These are phyloP conservation scores for Fregetta grallaria DNA, from an alignment of 2,113 vertebrate species.

Conservation along the genomic window DNA sequence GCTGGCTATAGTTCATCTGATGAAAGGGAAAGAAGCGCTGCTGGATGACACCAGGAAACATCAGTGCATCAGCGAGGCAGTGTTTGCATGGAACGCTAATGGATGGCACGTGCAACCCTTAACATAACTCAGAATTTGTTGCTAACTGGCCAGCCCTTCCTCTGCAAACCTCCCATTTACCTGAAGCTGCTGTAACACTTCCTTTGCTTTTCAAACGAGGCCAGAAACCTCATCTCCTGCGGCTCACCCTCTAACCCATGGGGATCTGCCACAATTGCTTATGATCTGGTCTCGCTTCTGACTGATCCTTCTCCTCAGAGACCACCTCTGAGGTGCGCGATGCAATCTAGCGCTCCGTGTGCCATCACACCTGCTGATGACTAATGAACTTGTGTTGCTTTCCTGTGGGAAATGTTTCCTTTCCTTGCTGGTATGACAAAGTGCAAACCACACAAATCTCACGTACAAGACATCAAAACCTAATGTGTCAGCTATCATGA, in stretches of 20 bases:
- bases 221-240: background rate
- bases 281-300: background rate
- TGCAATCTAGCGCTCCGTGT: rapidly evolving
- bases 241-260: background rate
- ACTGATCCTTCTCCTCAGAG: background rate
- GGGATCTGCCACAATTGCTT: background rate
- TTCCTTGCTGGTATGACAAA: background rate
- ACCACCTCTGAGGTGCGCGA: background rate
- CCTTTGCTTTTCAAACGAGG: background rate
- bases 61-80: rapidly evolving
- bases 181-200: background rate
- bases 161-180: background rate
- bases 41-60: background rate
- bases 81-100: too few relatives aligned
- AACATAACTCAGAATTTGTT: background rate
- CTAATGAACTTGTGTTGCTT: background rate
- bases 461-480: background rate
- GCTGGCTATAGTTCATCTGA: background rate
- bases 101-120: rapidly evolving
- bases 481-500: background rate
- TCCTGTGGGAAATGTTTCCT: background rate
- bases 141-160: background rate
- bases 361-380: background rate
- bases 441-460: background rate
- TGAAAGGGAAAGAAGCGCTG: background rate